phyloP scores from a whole-genome alignment of 2,113 vertebrate species.

The cat (Felis catus) region F.catus_Fca126_mat1.0 CM031412.1:157286501-157287000 shows the following conservation, averaged over 20 bases:
- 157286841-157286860: conserved; percentile 2
- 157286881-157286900: conserved; percentile 7
- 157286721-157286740: conserved; percentile 87
- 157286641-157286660: background rate
- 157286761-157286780: conserved; percentile 20
- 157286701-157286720: conserved; percentile 91
- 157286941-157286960: background rate
- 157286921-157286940: background rate
- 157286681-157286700: conserved; percentile 91
- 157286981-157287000: background rate
- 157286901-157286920: background rate
- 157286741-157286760: background rate
- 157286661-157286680: conserved; percentile 35
- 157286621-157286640: background rate
- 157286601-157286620: background rate
- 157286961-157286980: background rate
- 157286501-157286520: conserved; percentile 88
- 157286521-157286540: conserved; percentile 93
- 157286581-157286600: conserved; percentile 21
- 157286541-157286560: conserved; percentile 93
- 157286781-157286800: background rate
- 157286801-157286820: conserved; percentile 43
- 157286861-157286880: conserved; percentile 12
- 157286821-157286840: background rate
- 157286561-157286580: conserved; percentile 1